Evolutionary conservation across 1,140 invertebrate genomes (phyloP), one percentile per base, ranked within the genome.

Genomic region (Aphaenogaster ashmeadi): DNA sequence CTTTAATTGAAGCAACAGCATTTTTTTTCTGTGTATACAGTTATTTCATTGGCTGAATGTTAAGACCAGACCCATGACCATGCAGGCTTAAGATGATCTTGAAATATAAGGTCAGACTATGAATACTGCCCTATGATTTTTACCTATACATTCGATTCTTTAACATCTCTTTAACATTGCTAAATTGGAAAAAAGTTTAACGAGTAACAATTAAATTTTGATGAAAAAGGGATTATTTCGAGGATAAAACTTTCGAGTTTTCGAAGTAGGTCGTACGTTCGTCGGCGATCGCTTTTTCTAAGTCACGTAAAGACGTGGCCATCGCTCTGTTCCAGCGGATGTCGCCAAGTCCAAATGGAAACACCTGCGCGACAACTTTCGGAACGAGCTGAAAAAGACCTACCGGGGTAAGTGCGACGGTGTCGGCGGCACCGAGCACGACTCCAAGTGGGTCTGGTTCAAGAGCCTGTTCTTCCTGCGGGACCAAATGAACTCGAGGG

Each of bases 391-490:
- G 84, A 93, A 93, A 74, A 93, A 93, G 58, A 91, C 92, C 6
- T 93, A 93, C 33, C 87, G 91, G 36, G 90, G 92, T 15, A 93
- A 93, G 13, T 91, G 88, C 85, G 93, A 93, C 47, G 91, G 91
- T 71, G 11, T 15, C 62, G 91, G 90, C 36, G 86, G 86, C 18
- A 86, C 69, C 44, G 91, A 93, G 50, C 90, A 93, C 88, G 92
- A 93, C n/a, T 93, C 93, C n/a, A 93, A 93, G 36, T 93, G 93
- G 93, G 92, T 93, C 38, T 93, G 93, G 92, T 93, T 93, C 81
- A 93, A 91, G 84, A 93, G 90, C 67, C 75, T 93, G 15, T 91
- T 92, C 38, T 93, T 93, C 67, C 88, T 93, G 8, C 91, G 92
- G 36, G 93, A 93, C 58, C 92, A 93, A 87, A 93, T 93, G 93